Conservation (phyloP, 1,140 invertebrate species). For the Rhynchophorus ferrugineus region DNA sequence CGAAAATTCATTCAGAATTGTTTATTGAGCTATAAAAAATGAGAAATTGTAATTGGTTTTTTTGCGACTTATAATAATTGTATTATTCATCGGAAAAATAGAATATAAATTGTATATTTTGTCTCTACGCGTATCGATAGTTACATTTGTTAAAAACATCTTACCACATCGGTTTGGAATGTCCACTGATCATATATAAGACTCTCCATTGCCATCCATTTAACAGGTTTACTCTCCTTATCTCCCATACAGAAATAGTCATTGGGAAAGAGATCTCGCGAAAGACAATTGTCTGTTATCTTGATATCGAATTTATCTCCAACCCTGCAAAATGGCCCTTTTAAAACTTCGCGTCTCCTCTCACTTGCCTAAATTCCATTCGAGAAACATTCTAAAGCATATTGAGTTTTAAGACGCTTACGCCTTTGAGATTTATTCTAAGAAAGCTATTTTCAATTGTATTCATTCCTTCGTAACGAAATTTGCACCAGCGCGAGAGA, state of each 20-base stretch:
- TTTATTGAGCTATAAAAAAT: no score
- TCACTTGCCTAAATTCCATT: not conserved
- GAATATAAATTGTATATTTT: not conserved
- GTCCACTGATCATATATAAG: constrained; percentile 72
- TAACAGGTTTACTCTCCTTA: constrained; percentile 89
- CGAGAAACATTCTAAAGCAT: not conserved
- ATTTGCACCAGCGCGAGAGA: no score
- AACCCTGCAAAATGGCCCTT: constrained; percentile 47
- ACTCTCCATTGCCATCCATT: constrained; percentile 92
- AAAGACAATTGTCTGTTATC: constrained; percentile 81
- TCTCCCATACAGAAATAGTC: constrained; percentile 94
- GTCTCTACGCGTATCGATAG: not conserved
- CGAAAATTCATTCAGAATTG: no score
- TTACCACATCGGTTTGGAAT: constrained; percentile 76
- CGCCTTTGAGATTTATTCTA: not conserved
- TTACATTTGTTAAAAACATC: constrained; percentile 25
- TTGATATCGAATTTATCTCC: constrained; percentile 78
- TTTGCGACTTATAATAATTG: no score
- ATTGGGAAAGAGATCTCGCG: constrained; percentile 85
- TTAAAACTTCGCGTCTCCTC: not conserved
- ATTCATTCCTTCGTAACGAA: no score
- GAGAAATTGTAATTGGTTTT: no score
- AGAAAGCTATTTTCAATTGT: not conserved
- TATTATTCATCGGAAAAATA: no score
- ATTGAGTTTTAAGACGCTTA: not conserved